Evolutionary conservation across 2,888 invertebrate genomes (phyloP), one percentile per base, ranked within the genome.

Genomic region (Polymixis lichenea): DNA sequence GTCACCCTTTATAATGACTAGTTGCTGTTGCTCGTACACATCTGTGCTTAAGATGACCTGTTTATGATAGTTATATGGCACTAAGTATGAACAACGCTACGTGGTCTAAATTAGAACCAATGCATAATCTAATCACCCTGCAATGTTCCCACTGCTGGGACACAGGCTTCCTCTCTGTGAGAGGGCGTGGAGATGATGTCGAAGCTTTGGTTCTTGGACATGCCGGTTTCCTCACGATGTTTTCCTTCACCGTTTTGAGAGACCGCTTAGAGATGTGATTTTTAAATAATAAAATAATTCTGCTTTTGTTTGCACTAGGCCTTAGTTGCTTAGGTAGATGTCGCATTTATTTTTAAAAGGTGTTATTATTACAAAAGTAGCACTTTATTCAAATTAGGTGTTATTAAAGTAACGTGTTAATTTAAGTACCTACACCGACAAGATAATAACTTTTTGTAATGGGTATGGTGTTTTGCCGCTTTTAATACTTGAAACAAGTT

Each of bases 361-460:
- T 66, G 28, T 58, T 25, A 73, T 69, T 69, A 61, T 1, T 22
- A 66, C 28, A 43, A 61, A 32, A 64, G n/a, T 77, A 22, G 22
- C 28, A 68, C n/a, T 68, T 79, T 49, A 77, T 82, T 67, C 17
- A 43, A 79, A 79, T 77, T 25, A 68, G 9, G 51, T 58, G 46
- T 77, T 58, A 58, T 76, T 78, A 66, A n/a, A 78, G 11, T n/a
- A 17, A 65, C n/a, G 53, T 61, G 65, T 61, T 61, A 72, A 46
- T 55, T 49, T 77, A 77, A 68, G n/a, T n/a, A n/a, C n/a, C 43
- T 58, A 38, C 55, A 49, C 15, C 7, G n/a, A 55, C 55, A 56
- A 49, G 51, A 51, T 65, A 82, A 79, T 65, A 43, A 49, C 22
- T 66, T 38, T 28, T 77, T 38, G 11, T 82, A 77, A 79, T 82